These are phyloP conservation scores for Amblyraja radiata DNA, from an alignment of 2,797 vertebrate genomes.

Conservation along the genomic window DNA sequence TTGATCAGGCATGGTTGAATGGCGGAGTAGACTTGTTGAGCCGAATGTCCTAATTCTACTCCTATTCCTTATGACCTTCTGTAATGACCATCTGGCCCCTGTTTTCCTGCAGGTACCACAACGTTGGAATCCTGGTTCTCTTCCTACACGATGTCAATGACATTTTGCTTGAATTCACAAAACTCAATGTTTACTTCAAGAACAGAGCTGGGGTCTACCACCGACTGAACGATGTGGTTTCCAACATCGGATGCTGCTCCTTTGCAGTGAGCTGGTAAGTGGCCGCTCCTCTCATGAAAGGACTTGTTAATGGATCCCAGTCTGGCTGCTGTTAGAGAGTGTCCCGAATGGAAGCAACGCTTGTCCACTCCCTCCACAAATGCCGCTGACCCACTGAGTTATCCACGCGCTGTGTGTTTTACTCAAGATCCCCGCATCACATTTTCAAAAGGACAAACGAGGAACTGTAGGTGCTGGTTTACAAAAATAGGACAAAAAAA, in stretches of 20 bases:
- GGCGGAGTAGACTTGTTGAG: too few species aligned
- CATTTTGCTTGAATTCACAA: constrained; percentile 89
- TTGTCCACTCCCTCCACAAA: too few species aligned
- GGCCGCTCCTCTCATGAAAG: neutral
- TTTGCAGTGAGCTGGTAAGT: constrained; percentile 82
- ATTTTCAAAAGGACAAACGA: too few species aligned
- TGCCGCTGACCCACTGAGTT: too few species aligned
- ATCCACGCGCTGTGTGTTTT: too few species aligned
- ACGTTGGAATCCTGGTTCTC: constrained; percentile 82
- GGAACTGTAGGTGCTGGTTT: too few species aligned
- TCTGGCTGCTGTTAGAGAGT: neutral
- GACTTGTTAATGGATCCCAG: neutral
- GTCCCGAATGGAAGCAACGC: neutral
- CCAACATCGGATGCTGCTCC: constrained; percentile 75
- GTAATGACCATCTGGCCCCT: neutral
- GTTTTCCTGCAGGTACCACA: constrained; percentile 74
- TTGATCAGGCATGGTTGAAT: too few species aligned
- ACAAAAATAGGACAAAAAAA: too few species aligned
- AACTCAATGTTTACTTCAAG: constrained; percentile 92
- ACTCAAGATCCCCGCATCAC: too few species aligned
- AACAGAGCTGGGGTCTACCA: constrained; percentile 67
- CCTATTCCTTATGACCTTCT: too few species aligned
- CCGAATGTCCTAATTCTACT: too few species aligned
- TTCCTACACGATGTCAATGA: constrained; percentile 89
- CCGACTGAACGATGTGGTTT: constrained; percentile 71